A percentile compares a stretch with the other conserved stretches of the same genome.
phyloP scores from a whole-genome alignment of 2,113 vertebrate genomes.

The Mustelus asterias region DNA sequence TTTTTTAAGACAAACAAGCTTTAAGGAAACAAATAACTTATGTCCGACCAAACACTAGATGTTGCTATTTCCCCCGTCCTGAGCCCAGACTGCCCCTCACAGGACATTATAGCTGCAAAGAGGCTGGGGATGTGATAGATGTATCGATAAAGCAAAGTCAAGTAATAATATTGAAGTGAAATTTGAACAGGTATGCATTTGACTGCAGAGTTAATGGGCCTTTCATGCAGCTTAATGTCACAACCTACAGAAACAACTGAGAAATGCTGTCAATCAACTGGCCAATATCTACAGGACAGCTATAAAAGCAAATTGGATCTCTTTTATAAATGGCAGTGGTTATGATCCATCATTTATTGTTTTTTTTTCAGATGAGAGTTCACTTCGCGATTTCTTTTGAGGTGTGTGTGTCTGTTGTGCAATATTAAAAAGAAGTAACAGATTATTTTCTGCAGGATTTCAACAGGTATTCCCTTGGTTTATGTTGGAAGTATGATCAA shows the following conservation, averaged over 20 bases:
- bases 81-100: not conserved
- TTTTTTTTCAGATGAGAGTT: not conserved
- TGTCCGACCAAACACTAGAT: not conserved
- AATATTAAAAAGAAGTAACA: not conserved
- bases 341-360: not conserved
- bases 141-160: not conserved
- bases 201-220: not conserved
- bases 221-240: not conserved
- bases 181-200: conserved; percentile 14
- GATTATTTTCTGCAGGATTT: not conserved
- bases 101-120: no score
- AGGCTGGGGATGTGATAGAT: not conserved
- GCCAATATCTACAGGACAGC: not conserved
- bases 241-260: not conserved
- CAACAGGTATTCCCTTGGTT: not conserved
- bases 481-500: not conserved
- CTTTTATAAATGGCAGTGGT: not conserved
- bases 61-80: not conserved
- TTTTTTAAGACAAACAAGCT: not conserved
- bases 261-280: not conserved
- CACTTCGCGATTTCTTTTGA: not conserved
- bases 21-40: not conserved
- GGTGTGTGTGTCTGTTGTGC: no score
- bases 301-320: not conserved
- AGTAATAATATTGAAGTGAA: not conserved